Percentiles rank a stretch among this genome's conserved stretches.
These are phyloP conservation scores for Heteromormyrus szaboi DNA, from an alignment of 2,797 vertebrate species.

Conservation along the genomic window DNA sequence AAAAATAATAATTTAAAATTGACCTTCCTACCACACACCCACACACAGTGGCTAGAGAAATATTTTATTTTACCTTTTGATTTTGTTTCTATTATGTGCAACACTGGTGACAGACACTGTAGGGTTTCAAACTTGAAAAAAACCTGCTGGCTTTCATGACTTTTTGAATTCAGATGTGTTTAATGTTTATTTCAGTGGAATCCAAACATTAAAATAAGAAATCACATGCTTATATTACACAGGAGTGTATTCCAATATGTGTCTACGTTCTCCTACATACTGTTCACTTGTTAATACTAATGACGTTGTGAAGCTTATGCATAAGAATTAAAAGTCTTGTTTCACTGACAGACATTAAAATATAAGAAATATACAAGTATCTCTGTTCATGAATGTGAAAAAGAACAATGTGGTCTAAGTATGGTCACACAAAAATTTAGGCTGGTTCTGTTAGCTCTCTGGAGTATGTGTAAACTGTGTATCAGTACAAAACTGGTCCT, in stretches of 20 bases:
- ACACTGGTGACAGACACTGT: slow-evolving; percentile 12
- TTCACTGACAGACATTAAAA: neutral
- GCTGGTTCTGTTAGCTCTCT: neutral
- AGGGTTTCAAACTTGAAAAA: slow-evolving; percentile 31
- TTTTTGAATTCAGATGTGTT: slow-evolving; percentile 32
- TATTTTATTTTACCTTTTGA: slow-evolving; percentile 17
- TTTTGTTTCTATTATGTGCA: slow-evolving; percentile 39
- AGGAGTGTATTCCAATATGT: neutral
- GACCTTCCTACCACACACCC: neutral
- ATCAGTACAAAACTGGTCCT: neutral
- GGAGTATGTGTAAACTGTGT: neutral
- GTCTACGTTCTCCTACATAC: neutral
- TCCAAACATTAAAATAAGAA: neutral
- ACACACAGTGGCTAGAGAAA: neutral
- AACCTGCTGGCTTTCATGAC: slow-evolving; percentile 43
- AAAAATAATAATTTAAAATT: neutral
- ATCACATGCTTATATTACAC: neutral
- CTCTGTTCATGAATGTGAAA: neutral
- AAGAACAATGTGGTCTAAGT: neutral
- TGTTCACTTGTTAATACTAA: neutral
- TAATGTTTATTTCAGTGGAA: neutral
- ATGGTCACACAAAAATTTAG: neutral
- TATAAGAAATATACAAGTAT: neutral
- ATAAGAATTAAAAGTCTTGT: neutral
- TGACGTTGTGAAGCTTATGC: neutral